phyloP scores from a whole-genome alignment of 1,140 invertebrate species.

The Neodiprion virginianus region DNA sequence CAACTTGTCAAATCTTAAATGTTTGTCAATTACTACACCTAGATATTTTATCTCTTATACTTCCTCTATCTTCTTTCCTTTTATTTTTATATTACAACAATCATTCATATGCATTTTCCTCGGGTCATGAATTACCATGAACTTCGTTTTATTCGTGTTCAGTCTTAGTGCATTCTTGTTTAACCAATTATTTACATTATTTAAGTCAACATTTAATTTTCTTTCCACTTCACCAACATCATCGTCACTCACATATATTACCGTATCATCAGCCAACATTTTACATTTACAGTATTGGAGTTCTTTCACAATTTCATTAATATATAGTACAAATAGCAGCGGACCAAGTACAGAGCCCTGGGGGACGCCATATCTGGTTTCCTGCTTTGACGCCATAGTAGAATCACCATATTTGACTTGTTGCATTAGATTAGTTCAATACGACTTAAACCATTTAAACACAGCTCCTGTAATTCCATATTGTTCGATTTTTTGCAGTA shows the following conservation, averaged over 20 bases:
- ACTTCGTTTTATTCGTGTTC: constrained; percentile 22
- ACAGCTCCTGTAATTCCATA: constrained; percentile 19
- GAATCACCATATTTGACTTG: constrained; percentile 14
- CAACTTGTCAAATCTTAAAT: neutral
- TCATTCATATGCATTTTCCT: constrained; percentile 10
- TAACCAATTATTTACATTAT: constrained; percentile 15
- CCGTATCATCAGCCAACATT: constrained; percentile 31
- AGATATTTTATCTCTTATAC: neutral
- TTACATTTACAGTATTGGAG: constrained; percentile 19
- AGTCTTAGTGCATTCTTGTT: constrained; percentile 20
- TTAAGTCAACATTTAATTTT: constrained; percentile 5
- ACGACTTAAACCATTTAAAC: constrained; percentile 12
- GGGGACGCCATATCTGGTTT: constrained; percentile 15
- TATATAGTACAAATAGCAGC: constrained; percentile 22
- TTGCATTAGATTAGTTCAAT: constrained; percentile 11
- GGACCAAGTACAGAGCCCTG: constrained; percentile 21
- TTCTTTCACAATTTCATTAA: constrained; percentile 17
- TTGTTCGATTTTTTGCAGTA: constrained; percentile 13
- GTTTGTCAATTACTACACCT: neutral
- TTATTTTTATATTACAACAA: neutral
- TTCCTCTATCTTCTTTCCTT: neutral
- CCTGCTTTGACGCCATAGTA: neutral
- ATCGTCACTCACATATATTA: constrained; percentile 27
- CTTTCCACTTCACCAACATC: constrained; percentile 9
- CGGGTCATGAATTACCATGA: constrained; percentile 16